Evolutionary conservation across 1,140 invertebrate species (phyloP).

Genomic region (Cotesia typhae): DNA sequence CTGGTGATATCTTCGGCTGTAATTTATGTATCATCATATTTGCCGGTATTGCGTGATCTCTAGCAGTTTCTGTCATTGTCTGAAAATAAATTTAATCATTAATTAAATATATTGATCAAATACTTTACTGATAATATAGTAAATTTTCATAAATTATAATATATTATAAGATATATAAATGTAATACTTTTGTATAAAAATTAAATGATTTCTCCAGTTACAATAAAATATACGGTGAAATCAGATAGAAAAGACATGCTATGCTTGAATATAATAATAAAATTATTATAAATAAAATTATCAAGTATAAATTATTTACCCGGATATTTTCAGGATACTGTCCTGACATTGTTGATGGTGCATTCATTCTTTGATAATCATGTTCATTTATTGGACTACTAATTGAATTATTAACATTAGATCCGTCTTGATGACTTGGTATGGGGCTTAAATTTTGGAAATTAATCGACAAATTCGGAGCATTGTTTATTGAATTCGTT

Average conservation of each 20-base stretch:
- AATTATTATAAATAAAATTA: neutral
- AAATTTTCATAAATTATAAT: too few relatives aligned
- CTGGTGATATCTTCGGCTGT: conserved; percentile 66
- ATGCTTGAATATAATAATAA: neutral
- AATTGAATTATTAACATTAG: conserved; percentile 48
- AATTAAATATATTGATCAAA: neutral
- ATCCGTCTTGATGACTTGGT: conserved; percentile 55
- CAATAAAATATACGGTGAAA: too few relatives aligned
- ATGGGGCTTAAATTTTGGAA: conserved; percentile 66
- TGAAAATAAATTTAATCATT: conserved; percentile 21
- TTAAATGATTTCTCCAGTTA: too few relatives aligned
- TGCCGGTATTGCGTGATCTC: conserved; percentile 49
- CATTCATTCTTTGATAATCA: conserved; percentile 60
- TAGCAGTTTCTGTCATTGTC: conserved; percentile 45
- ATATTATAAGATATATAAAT: too few relatives aligned
- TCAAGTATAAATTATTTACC: conserved; percentile 39
- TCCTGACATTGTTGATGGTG: conserved; percentile 48
- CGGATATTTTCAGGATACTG: conserved; percentile 62
- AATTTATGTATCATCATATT: conserved; percentile 55
- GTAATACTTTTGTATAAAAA: too few relatives aligned
- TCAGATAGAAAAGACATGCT: neutral
- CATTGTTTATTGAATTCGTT: conserved; percentile 53
- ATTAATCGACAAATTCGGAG: conserved; percentile 61
- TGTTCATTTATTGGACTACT: conserved; percentile 54
- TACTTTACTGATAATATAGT: too few relatives aligned